These are phyloP conservation scores for Piprites chloris DNA, from an alignment of 2,113 vertebrate species.

Conservation along the genomic window DNA sequence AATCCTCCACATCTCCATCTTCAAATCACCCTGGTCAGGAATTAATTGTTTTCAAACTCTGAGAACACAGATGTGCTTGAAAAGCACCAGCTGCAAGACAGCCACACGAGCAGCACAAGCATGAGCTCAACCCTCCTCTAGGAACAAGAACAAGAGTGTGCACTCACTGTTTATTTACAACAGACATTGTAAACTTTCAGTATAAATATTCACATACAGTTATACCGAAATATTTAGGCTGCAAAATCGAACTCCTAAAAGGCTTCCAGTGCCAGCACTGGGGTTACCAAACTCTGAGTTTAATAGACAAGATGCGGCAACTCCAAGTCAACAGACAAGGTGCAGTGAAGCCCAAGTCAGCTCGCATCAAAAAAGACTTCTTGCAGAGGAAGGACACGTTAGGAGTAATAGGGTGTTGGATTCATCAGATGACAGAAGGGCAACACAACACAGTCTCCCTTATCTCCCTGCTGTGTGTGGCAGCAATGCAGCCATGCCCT, in stretches of 20 bases:
- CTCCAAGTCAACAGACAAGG: neutral
- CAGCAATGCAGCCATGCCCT: neutral
- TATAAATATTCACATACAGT: neutral
- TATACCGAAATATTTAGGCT: neutral
- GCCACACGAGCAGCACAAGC: neutral
- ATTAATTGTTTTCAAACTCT: neutral
- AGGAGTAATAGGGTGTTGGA: neutral
- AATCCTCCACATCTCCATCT: rapidly evolving
- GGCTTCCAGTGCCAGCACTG: neutral
- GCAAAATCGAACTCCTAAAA: neutral
- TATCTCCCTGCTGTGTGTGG: neutral
- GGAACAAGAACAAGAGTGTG: neutral
- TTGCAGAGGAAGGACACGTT: neutral
- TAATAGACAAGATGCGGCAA: neutral
- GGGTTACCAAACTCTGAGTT: neutral
- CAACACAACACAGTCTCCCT: neutral
- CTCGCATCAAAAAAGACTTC: neutral
- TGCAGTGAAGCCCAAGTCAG: neutral
- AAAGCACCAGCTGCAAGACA: neutral
- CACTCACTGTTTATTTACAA: neutral
- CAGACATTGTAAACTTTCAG: neutral
- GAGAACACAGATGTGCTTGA: neutral
- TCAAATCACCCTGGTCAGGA: neutral
- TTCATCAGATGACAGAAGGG: neutral
- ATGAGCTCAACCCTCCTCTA: neutral